These are phyloP conservation scores for Masnerella sp. DNA, from an alignment of 2,888 invertebrate species.

Conservation along the genomic window DNA sequence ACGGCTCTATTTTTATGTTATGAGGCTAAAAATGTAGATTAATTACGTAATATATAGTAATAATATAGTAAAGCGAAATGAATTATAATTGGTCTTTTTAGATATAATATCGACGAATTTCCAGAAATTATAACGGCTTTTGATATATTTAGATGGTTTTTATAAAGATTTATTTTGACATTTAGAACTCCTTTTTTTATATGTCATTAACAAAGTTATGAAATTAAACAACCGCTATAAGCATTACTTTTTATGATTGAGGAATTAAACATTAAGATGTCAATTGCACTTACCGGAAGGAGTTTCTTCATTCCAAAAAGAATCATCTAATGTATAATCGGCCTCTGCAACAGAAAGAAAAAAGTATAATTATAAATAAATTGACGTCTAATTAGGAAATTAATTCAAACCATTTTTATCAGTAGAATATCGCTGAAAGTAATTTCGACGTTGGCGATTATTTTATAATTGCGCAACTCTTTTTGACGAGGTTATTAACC, in stretches of 20 bases:
- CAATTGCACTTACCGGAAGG: slow-evolving; percentile 93
- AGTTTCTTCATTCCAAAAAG: slow-evolving; percentile 95
- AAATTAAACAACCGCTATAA: neutral
- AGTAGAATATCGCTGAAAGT: too few species aligned
- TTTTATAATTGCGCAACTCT: too few species aligned
- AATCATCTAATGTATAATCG: slow-evolving; percentile 94
- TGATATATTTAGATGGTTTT: neutral
- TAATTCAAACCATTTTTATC: too few species aligned
- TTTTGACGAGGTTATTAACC: too few species aligned
- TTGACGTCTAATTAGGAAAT: neutral
- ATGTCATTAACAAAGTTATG: neutral
- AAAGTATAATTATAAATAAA: neutral
- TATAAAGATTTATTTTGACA: neutral
- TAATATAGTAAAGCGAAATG: neutral
- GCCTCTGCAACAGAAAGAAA: slow-evolving; percentile 85
- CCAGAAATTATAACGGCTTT: too few species aligned
- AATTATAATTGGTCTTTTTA: too few species aligned
- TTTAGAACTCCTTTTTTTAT: neutral
- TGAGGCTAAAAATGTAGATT: slow-evolving; percentile 7
- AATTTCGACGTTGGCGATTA: too few species aligned
- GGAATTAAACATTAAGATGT: too few species aligned
- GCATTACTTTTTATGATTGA: neutral
- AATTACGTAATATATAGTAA: slow-evolving; percentile 1
- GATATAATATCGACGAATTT: too few species aligned
- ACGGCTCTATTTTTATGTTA: slow-evolving; percentile 7